Evolutionary conservation across 2,888 invertebrate genomes (phyloP).

Genomic region (Hyppa rectilinea): DNA sequence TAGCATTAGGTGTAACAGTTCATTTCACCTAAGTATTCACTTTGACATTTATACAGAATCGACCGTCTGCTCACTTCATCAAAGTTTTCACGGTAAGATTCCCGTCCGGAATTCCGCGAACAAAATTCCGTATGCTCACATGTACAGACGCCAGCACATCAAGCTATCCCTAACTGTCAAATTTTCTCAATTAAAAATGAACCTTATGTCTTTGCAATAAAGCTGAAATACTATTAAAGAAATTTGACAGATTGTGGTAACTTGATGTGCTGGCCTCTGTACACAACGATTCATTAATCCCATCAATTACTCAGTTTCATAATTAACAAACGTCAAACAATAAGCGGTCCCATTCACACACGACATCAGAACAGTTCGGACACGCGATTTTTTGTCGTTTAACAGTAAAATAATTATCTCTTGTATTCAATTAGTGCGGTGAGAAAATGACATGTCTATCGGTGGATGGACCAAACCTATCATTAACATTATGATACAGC

Average conservation of each 20-base stretch:
- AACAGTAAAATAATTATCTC: constrained; percentile 81
- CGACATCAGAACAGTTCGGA: constrained; percentile 66
- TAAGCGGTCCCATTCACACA: constrained; percentile 60
- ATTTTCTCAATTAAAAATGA: no score
- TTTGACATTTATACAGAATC: no score
- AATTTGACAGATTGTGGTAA: no score
- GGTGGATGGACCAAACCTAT: constrained; percentile 76
- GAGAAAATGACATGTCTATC: constrained; percentile 88
- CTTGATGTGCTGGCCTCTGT: no score
- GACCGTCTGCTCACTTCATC: no score
- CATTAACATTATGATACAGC: constrained; percentile 76
- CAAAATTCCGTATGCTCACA: background rate
- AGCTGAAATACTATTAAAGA: no score
- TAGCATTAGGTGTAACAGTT: no score
- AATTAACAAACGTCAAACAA: constrained; percentile 61
- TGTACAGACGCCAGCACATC: no score
- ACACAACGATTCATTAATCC: constrained; percentile 11
- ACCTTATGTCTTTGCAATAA: no score
- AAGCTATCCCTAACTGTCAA: no score
- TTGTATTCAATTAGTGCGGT: constrained; percentile 85
- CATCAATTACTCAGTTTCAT: constrained; percentile 36
- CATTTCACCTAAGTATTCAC: no score
- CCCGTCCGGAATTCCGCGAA: background rate
- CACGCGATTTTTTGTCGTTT: constrained; percentile 69
- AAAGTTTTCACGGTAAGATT: no score